Base-by-base conservation (phyloP, 2,888 invertebrate species). In the Syrista parreyssii region DNA sequence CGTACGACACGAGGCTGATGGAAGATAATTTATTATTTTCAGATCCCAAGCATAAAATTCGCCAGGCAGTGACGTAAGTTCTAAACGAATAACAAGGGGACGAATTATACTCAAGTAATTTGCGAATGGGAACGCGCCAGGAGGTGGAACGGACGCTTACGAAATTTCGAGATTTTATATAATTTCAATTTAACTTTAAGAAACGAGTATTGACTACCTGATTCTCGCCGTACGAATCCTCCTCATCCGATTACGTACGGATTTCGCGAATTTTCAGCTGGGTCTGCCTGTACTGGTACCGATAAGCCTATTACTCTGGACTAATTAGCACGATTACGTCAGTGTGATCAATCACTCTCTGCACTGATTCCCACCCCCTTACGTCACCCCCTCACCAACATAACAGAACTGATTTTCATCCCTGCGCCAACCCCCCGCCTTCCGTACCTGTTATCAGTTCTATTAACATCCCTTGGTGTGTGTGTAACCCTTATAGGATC, bases 241-340 rank as follows among this genome's bases (percentile, higher is more conserved):
- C 31, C 74, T 77, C 33, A 74, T 75, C 71, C 36, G 74, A 77
- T 77, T 77, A 71, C 74, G 15, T 23, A 33, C 32, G 77, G 77
- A 75, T 75, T 69, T 55, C 71, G 68, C 71, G 68, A 68, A 75
- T 69, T 77, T 77, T 75, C 15, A 55, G 68, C 76, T 32, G 71
- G 31, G 31, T 71, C 36, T 55, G 40, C 32, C 75, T 30, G 32
- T 55, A 73, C 69, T 36, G 77, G 75, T 77, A 69, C 55, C 73
- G 36, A 68, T 77, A 77, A 77, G 77, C 77, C 77, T 77, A 75
- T 77, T 77, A 77, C 77, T 69, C 77, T 40, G 55, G 74, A 77
- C 77, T 77, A 77, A 77, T 77, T 77, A 77, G 77, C 55, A 74
- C 73, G 77, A 77, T 77, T 74, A 74, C 77, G 77, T 77, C 77